Evolutionary conservation across 1,140 invertebrate species (phyloP).

Genomic region (Eufriesea mexicana): DNA sequence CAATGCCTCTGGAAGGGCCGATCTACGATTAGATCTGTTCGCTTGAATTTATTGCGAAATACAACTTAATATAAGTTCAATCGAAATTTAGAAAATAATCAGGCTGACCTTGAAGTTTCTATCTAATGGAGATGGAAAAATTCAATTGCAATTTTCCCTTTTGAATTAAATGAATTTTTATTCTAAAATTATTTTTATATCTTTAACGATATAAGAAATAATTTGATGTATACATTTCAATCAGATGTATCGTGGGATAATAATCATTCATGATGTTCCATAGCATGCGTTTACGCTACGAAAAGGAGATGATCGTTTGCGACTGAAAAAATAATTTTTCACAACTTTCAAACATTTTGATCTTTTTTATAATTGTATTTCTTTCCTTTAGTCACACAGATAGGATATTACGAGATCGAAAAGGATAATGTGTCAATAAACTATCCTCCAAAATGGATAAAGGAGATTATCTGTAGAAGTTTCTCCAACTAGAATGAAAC

Average conservation of each 20-base stretch:
- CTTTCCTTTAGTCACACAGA: background rate
- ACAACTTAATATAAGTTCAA: background rate
- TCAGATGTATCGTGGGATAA: background rate
- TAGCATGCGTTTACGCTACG: background rate
- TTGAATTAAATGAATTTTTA: background rate
- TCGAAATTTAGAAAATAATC: background rate
- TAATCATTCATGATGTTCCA: background rate
- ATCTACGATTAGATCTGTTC: background rate
- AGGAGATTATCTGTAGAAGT: conserved; percentile 17
- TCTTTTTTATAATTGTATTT: background rate
- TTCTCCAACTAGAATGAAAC: conserved; percentile 1
- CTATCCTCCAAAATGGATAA: background rate
- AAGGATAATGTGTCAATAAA: background rate
- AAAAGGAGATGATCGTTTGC: background rate
- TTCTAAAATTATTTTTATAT: background rate
- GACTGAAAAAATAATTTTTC: conserved; percentile 16
- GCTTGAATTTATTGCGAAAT: background rate
- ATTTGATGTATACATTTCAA: background rate
- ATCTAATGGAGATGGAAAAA: background rate
- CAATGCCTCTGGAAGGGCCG: background rate
- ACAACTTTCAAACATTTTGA: background rate
- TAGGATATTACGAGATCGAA: background rate
- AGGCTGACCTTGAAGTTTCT: background rate
- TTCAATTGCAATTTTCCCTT: background rate
- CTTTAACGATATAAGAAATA: background rate